These are phyloP conservation scores for Telenomus remus DNA, from an alignment of 1,140 invertebrate species.

Conservation along the genomic window DNA sequence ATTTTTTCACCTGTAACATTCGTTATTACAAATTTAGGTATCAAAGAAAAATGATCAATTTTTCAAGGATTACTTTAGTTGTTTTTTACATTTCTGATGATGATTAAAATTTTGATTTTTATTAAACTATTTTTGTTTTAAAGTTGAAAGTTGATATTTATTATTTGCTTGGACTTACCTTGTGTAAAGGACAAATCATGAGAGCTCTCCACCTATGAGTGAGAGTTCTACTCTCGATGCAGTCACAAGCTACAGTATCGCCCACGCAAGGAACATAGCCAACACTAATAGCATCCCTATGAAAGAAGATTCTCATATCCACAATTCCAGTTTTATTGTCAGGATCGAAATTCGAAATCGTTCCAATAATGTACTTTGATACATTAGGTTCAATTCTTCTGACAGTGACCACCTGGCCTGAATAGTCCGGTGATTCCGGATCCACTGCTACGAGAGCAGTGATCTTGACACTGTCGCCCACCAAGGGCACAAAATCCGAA, in stretches of 20 bases:
- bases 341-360: conserved; percentile 76
- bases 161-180: conserved; percentile 40
- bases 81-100: too few species aligned
- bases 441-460: conserved; percentile 77
- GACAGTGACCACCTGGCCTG: conserved; percentile 77
- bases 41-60: too few species aligned
- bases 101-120: too few species aligned
- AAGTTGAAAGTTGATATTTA: too few species aligned
- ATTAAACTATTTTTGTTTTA: too few species aligned
- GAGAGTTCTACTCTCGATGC: conserved; percentile 83
- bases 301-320: conserved; percentile 77
- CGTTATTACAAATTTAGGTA: conserved; percentile 14
- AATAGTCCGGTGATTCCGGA: conserved; percentile 71
- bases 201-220: conserved; percentile 78
- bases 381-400: conserved; percentile 77
- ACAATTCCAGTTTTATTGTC: conserved; percentile 72
- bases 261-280: conserved; percentile 76
- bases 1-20: neutral
- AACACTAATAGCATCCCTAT: conserved; percentile 72
- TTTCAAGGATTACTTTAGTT: too few species aligned
- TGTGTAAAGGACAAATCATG: conserved; percentile 70
- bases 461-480: conserved; percentile 81
- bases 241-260: conserved; percentile 78
- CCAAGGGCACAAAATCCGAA: conserved; percentile 74
- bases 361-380: conserved; percentile 73